Conservation (phyloP, 2,888 invertebrate genomes). For the Synanthedon tipuliformis region DNA sequence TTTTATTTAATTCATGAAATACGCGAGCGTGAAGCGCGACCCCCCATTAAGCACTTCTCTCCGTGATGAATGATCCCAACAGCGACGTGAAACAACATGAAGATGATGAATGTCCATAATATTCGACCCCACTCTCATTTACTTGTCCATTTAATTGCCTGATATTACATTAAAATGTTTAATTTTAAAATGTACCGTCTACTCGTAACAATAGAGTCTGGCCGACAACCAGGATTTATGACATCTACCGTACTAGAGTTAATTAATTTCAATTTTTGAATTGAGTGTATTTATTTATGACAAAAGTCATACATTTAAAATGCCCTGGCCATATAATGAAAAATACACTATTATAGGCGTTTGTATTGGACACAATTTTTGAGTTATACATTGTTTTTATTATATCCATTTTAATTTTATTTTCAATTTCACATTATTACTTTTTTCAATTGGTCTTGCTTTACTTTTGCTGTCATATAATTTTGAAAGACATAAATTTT, state of each 20-base stretch:
- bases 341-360: no score
- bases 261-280: no score
- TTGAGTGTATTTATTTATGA: no score
- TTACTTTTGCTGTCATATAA: no score
- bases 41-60: constrained; percentile 22
- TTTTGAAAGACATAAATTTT: no score
- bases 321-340: no score
- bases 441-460: no score
- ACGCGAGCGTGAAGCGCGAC: constrained; percentile 11
- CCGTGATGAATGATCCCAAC: constrained; percentile 30
- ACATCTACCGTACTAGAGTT: background rate
- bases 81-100: constrained; percentile 29
- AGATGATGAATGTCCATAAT: constrained; percentile 35
- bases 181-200: background rate
- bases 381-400: no score
- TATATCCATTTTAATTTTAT: no score
- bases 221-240: background rate
- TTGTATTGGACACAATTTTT: no score
- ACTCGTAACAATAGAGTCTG: background rate
- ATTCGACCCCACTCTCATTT: constrained; percentile 13
- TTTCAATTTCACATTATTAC: no score
- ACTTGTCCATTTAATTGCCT: background rate
- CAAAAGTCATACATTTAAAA: no score
- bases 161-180: background rate
- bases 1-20: constrained; percentile 2